These are phyloP conservation scores for Euwallacea fornicatus DNA, from an alignment of 1,140 invertebrate genomes.

Conservation along the genomic window DNA sequence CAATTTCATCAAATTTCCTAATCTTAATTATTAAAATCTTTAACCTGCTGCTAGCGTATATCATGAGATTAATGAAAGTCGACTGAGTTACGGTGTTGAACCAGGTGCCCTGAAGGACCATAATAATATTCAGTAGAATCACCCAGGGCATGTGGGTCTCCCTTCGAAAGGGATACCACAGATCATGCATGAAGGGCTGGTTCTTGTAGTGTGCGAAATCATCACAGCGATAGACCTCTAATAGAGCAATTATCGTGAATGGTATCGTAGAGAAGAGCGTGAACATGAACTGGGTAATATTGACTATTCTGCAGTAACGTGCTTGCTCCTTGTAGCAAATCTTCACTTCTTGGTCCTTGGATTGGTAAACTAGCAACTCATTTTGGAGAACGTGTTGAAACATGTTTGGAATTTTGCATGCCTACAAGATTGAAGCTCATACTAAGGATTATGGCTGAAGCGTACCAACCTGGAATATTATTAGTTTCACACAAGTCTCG, in stretches of 20 bases:
- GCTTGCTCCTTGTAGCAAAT: background rate
- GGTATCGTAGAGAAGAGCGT: background rate
- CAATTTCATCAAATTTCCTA: slow-evolving; percentile 15
- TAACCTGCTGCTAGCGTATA: slow-evolving; percentile 11
- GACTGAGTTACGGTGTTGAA: slow-evolving; percentile 22
- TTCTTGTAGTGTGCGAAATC: slow-evolving; percentile 17
- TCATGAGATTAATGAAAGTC: slow-evolving; percentile 24
- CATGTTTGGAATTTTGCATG: slow-evolving; percentile 17
- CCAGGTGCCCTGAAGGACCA: slow-evolving; percentile 6
- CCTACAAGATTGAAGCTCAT: background rate
- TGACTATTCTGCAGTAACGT: slow-evolving; percentile 10
- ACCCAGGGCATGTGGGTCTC: slow-evolving; percentile 13
- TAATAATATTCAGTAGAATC: slow-evolving; percentile 13
- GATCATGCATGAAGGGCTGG: slow-evolving; percentile 24
- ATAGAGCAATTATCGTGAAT: background rate
- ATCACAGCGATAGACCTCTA: background rate
- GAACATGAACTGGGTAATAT: background rate
- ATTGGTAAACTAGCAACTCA: background rate
- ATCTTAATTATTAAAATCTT: slow-evolving; percentile 10
- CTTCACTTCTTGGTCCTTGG: slow-evolving; percentile 6
- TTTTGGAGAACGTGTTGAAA: slow-evolving; percentile 6
- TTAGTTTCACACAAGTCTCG: slow-evolving; percentile 12
- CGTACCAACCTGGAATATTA: slow-evolving; percentile 8
- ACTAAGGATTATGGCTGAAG: no score
- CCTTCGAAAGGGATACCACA: slow-evolving; percentile 22